Conservation (phyloP, 1,140 invertebrate genomes). For the Heterodera schachtii region DNA sequence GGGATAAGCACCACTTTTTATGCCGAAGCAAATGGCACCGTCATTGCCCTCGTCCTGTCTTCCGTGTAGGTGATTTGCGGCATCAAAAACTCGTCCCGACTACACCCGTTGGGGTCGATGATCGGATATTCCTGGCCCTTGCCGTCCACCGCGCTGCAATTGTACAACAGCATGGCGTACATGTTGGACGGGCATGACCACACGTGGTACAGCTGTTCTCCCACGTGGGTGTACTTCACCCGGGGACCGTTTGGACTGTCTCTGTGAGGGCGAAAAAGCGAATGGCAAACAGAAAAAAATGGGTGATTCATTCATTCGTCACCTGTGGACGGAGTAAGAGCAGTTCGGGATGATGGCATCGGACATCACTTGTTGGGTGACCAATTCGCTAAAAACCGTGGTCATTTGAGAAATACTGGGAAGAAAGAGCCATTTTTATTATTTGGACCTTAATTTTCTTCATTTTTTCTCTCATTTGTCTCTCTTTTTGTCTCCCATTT, state of each 20-base stretch:
- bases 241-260: constrained; percentile 64
- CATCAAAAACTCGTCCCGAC: constrained; percentile 54
- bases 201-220: constrained; percentile 59
- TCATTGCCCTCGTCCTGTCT: constrained; percentile 53
- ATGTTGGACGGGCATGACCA: constrained; percentile 56
- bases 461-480: no score
- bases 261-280: no score
- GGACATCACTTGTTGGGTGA: constrained; percentile 37
- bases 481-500: no score
- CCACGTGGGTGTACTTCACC: constrained; percentile 56
- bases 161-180: constrained; percentile 60
- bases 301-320: background rate
- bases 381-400: constrained; percentile 53
- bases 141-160: constrained; percentile 59
- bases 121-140: constrained; percentile 50
- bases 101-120: constrained; percentile 61
- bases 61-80: constrained; percentile 56
- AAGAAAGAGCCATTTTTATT: no score
- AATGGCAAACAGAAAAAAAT: no score
- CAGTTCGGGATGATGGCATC: constrained; percentile 51
- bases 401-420: background rate
- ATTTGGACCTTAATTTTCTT: no score
- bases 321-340: constrained; percentile 56
- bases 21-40: no score
- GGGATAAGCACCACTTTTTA: no score